phyloP scores from a whole-genome alignment of 2,888 invertebrate species.

The Trichogramma evanescens region DNA sequence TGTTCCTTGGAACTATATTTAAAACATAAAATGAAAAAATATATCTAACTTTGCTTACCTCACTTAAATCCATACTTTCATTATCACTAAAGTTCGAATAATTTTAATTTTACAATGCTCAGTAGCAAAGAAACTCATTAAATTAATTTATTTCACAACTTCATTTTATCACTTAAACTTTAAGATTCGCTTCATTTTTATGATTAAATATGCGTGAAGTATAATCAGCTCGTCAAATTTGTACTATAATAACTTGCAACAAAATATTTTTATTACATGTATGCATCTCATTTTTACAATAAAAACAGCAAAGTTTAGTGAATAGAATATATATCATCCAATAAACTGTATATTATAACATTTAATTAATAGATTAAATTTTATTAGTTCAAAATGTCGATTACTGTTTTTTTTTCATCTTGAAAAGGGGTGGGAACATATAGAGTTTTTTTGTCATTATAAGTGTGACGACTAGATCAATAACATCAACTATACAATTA shows the following conservation, averaged over 20 bases:
- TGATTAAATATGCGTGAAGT: neutral
- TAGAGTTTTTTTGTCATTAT: conserved; percentile 23
- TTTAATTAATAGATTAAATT: conserved; percentile 33
- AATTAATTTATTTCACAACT: no score
- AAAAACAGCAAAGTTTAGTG: conserved; percentile 32
- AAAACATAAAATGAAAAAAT: no score
- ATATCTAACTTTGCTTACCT: no score
- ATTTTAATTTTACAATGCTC: no score
- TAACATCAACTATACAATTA: conserved; percentile 45
- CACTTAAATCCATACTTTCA: no score
- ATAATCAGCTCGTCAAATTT: conserved; percentile 25
- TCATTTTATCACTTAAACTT: no score
- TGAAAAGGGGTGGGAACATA: conserved; percentile 8
- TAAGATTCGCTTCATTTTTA: no score
- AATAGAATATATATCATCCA: conserved; percentile 37
- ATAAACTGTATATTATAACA: conserved; percentile 37
- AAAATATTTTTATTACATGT: conserved; percentile 11
- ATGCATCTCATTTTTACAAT: conserved; percentile 26
- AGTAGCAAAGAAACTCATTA: no score
- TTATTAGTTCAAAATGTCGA: conserved; percentile 24
- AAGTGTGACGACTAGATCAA: conserved; percentile 37
- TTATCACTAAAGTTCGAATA: no score
- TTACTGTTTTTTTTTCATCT: conserved; percentile 14
- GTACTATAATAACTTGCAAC: conserved; percentile 27
- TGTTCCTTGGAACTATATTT: no score